Evolutionary conservation across 2,113 vertebrate genomes (phyloP).

Genomic region (Dryoscopus gambensis): DNA sequence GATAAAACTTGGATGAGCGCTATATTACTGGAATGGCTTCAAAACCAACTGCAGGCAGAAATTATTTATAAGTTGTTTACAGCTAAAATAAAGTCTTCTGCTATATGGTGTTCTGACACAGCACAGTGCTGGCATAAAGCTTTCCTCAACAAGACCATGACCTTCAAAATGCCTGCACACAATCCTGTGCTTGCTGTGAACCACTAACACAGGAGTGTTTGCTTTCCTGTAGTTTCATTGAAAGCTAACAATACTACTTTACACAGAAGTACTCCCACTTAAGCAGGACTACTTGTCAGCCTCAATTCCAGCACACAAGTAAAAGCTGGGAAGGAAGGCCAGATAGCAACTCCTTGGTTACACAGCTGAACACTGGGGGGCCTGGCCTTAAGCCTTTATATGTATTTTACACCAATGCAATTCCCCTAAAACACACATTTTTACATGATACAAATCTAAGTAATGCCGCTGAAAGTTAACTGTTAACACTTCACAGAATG

Average conservation of each 20-base stretch:
- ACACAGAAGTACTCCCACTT: background rate
- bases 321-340: background rate
- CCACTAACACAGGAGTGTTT: background rate
- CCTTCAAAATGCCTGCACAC: background rate
- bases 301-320: background rate
- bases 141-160: background rate
- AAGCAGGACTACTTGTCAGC: background rate
- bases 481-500: background rate
- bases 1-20: slow-evolving; percentile 37
- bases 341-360: background rate
- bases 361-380: background rate
- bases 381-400: background rate
- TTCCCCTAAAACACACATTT: background rate
- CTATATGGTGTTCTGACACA: background rate
- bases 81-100: slow-evolving; percentile 58
- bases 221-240: background rate
- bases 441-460: background rate
- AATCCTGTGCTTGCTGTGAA: background rate
- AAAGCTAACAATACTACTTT: background rate
- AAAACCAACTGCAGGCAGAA: slow-evolving; percentile 47
- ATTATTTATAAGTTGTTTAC: slow-evolving; percentile 52
- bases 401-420: background rate
- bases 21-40: slow-evolving; percentile 49
- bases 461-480: background rate
- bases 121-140: background rate